These are phyloP conservation scores for Stenodera caucasica DNA, from an alignment of 2,888 invertebrate species.

Conservation along the genomic window DNA sequence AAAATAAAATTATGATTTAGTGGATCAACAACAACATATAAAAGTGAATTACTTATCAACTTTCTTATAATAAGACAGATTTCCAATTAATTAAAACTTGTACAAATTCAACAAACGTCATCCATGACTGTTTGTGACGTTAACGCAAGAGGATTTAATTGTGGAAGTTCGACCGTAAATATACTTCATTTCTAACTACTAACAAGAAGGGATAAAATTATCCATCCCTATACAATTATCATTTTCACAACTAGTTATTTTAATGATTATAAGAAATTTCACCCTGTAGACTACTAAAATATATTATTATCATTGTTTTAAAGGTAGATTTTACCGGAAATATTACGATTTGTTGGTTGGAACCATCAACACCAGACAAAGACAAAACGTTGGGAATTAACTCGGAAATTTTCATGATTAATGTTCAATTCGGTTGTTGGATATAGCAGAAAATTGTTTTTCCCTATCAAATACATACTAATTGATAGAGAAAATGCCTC, in stretches of 20 bases:
- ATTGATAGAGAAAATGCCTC: background rate
- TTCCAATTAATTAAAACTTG: slow-evolving; percentile 4
- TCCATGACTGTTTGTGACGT: slow-evolving; percentile 9
- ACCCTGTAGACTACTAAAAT: background rate
- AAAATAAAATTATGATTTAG: too few relatives aligned
- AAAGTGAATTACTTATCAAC: slow-evolving; percentile 3
- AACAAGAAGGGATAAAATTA: background rate
- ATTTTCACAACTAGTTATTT: background rate
- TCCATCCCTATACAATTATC: background rate
- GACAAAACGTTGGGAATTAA: too few relatives aligned
- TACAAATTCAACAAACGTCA: slow-evolving; percentile 7
- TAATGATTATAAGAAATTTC: background rate
- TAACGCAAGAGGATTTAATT: slow-evolving; percentile 13
- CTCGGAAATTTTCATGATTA: too few relatives aligned
- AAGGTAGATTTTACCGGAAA: too few relatives aligned
- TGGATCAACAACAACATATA: background rate
- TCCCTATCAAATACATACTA: too few relatives aligned
- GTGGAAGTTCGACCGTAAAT: slow-evolving; percentile 13
- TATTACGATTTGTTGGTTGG: too few relatives aligned
- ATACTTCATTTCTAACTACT: slow-evolving; percentile 1
- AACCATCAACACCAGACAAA: too few relatives aligned
- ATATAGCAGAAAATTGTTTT: too few relatives aligned
- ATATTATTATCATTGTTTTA: too few relatives aligned
- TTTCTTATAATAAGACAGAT: slow-evolving; percentile 1
- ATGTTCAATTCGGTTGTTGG: too few relatives aligned